phyloP scores from a whole-genome alignment of 2,797 vertebrate species.

The Myoxocephalus aenaeus region DNA sequence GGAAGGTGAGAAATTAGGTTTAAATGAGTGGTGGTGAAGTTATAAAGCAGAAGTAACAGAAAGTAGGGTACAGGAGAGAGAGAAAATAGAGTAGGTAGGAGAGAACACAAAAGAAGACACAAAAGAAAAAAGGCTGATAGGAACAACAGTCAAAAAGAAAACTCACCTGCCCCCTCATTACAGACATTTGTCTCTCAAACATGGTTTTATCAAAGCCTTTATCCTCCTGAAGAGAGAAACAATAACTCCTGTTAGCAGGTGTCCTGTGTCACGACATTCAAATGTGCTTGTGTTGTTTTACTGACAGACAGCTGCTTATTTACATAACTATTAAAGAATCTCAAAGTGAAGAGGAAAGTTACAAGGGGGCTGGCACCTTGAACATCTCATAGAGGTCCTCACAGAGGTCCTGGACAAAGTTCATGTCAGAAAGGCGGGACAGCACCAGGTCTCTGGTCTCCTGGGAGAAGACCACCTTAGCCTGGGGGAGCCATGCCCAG shows the following conservation, averaged over 20 bases:
- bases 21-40: not conserved
- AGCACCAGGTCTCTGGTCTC: conserved; percentile 93
- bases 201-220: conserved; percentile 95
- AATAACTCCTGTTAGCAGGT: not conserved
- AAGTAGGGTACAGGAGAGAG: conserved; percentile 13
- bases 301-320: not conserved
- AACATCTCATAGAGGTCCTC: conserved; percentile 98
- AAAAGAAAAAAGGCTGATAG: not conserved
- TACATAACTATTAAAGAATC: not conserved
- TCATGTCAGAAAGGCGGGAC: conserved; percentile 96
- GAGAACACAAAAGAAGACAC: conserved; percentile 1
- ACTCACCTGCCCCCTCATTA: conserved; percentile 98
- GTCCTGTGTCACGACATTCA: not conserved
- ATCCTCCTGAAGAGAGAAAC: conserved; percentile 85
- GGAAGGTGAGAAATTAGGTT: not conserved
- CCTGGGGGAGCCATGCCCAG: conserved; percentile 98
- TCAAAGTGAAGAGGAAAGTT: not conserved
- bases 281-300: not conserved
- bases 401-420: conserved; percentile 98
- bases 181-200: conserved; percentile 98
- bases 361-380: conserved; percentile 79
- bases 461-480: conserved; percentile 96
- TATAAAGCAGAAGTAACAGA: conserved; percentile 11
- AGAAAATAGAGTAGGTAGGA: not conserved
- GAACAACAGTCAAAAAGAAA: not conserved